A percentile compares a stretch with the other conserved stretches of the same genome.
These are phyloP conservation scores for Coracopsis vasa DNA, from an alignment of 2,113 vertebrate genomes.

Conservation along the genomic window DNA sequence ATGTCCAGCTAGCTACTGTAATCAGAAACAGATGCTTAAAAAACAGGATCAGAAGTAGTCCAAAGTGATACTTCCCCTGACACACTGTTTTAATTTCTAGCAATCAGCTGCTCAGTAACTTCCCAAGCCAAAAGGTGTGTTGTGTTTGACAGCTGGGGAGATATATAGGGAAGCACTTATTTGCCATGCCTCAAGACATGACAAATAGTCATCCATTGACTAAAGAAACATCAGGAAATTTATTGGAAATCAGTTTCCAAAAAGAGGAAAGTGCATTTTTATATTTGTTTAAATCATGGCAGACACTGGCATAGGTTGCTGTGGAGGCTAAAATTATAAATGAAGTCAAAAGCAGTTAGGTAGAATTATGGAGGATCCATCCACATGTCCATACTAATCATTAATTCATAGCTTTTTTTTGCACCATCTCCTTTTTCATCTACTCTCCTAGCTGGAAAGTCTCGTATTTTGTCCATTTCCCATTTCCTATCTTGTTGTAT, in stretches of 20 bases:
- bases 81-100: background rate
- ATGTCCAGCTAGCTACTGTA: background rate
- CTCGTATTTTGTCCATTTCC: background rate
- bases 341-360: background rate
- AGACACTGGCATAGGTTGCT: background rate
- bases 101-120: background rate
- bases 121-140: background rate
- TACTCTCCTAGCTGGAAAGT: background rate
- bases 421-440: background rate
- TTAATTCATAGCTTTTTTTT: background rate
- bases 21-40: background rate
- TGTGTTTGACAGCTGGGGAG: background rate
- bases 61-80: background rate
- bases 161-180: background rate
- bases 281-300: background rate
- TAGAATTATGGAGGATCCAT: background rate
- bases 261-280: background rate
- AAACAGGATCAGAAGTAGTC: background rate
- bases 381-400: background rate
- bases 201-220: background rate
- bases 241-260: background rate
- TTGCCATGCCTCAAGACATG: background rate
- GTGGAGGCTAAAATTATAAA: background rate
- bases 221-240: background rate
- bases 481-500: background rate